Percentiles rank a stretch among this genome's conserved stretches.
phyloP scores from a whole-genome alignment of 2,888 invertebrate genomes.

The Diachrysia chrysitis region DNA sequence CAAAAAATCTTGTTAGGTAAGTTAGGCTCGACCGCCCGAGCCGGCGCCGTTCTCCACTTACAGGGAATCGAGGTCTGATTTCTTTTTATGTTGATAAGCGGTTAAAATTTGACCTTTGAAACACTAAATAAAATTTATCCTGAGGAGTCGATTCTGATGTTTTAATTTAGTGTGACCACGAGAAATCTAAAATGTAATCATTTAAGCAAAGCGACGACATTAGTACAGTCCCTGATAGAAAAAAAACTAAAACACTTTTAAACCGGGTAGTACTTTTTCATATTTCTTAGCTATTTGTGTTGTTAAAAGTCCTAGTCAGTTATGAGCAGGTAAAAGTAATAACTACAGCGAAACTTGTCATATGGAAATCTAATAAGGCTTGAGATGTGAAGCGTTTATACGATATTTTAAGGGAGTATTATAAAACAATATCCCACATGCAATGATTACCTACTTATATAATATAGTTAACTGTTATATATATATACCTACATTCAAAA shows the following conservation, averaged over 20 bases:
- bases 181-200: background rate
- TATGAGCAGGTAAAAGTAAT: conserved; percentile 19
- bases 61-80: background rate
- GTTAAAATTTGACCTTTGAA: background rate
- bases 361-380: conserved; percentile 26
- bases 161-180: background rate
- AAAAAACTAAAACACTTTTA: conserved; percentile 16
- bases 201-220: too few species aligned
- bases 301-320: conserved; percentile 24
- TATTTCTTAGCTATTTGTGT: conserved; percentile 32
- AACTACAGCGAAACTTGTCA: conserved; percentile 25
- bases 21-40: background rate
- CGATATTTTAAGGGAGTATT: background rate
- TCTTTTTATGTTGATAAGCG: too few species aligned
- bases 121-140: background rate
- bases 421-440: background rate
- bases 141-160: background rate
- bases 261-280: conserved; percentile 26
- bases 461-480: too few species aligned
- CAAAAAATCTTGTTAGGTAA: conserved; percentile 8
- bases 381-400: conserved; percentile 13
- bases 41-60: background rate
- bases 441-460: too few species aligned
- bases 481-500: too few species aligned
- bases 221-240: too few species aligned